Evolutionary conservation across 92 coral and sea anemone species (phyloP), one percentile per base, ranked within the genome.

Genomic region (Muricea muricata): DNA sequence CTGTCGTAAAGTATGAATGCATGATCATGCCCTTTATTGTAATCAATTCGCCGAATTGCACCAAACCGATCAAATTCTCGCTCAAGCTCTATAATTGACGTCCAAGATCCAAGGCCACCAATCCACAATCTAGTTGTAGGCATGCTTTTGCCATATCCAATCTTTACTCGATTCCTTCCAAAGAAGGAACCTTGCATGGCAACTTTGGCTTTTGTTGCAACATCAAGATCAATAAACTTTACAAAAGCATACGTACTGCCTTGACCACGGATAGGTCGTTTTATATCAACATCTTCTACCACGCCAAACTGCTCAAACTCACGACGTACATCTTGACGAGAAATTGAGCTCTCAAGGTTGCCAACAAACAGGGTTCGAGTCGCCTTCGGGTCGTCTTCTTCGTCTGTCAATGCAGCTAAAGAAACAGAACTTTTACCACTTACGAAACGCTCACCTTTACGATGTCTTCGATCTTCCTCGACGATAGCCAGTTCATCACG

Each of bases 11-110:
- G 90, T 74, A 97, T 97, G 79, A 94, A 97, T 50, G 99, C 99
- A 93, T 97, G 99, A 75, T 94, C 95, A 52, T 93, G 98, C 46
- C 99, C 95, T 75, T 93, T 94, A 46, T 90, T 92, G 93, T 97
- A 97, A 85, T 97, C 99, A 69, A 89, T 92, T 46, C 97, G 98
- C 58, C 97, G 93, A 88, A 97, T 97, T 24, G 99, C 99, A 42
- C 99, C 98, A 89, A 97, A 97, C 15, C 99, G 95, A 87, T 97
- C 99, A 65, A 97, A 97, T 79, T 97, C 99, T 66, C 99, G 93
- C 63, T 93, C 99, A 85, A 97, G 84, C 93, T 97, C 99, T 73
- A 73, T 76, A 42, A 97, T 78, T 78, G 97, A 94, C 42, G 97
- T 97, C 99, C 99, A 97, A 47, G 91, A 93, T 20, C 99, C 99